phyloP scores from a whole-genome alignment of 2,797 vertebrate species.

The Sternarchorhynchus goeldii region DNA sequence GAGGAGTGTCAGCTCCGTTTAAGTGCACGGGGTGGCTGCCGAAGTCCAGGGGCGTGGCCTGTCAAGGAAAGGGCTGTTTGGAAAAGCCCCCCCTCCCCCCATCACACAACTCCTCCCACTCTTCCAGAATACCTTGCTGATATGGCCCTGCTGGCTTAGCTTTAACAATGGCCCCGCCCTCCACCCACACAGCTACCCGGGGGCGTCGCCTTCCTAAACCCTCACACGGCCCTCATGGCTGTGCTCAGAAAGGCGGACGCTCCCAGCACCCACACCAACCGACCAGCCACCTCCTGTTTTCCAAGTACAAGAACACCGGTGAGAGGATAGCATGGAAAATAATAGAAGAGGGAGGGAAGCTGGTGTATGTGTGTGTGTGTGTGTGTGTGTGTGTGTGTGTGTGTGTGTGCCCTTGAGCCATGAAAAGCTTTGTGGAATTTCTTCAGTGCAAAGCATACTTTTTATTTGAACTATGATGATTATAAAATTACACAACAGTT shows the following conservation, averaged over 20 bases:
- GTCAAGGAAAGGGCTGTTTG: conserved; percentile 42
- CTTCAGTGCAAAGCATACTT: too few species aligned
- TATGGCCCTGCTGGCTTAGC: conserved; percentile 35
- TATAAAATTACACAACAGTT: too few species aligned
- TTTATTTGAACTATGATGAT: too few species aligned
- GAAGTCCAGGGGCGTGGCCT: conserved; percentile 44
- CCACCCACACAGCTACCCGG: conserved; percentile 9
- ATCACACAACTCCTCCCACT: conserved; percentile 4
- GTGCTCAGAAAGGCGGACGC: conserved; percentile 26
- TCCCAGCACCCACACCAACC: conserved; percentile 29
- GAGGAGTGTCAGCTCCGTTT: conserved; percentile 60
- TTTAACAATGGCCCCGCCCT: conserved; percentile 43
- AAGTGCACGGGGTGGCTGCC: conserved; percentile 36
- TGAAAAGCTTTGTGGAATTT: too few species aligned
- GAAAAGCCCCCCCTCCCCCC: conserved; percentile 32
- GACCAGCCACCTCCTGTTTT: conserved; percentile 22
- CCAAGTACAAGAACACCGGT: neutral
- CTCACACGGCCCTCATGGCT: conserved; percentile 34
- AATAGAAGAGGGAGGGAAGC: neutral
- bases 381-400: neutral
- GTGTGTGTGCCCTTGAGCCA: neutral
- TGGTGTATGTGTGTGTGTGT: neutral
- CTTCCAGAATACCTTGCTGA: conserved; percentile 25
- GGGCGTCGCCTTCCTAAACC: conserved; percentile 28
- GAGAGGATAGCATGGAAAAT: neutral